phyloP scores from a whole-genome alignment of 2,113 vertebrate genomes.

The Solenodon paradoxus region DNA sequence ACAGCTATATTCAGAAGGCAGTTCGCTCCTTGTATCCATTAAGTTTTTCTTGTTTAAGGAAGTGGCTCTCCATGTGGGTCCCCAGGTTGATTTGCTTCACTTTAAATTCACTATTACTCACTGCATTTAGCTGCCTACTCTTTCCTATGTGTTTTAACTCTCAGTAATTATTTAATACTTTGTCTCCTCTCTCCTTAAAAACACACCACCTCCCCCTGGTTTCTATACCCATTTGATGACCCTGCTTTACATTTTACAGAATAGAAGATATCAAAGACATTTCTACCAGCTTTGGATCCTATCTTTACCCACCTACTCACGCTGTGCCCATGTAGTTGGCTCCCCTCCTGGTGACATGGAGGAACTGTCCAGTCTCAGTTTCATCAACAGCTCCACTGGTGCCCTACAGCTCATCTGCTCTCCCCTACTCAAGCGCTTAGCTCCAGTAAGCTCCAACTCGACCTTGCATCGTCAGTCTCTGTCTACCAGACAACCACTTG shows the following conservation, averaged over 20 bases:
- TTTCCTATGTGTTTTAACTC: neutral
- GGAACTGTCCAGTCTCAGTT: neutral
- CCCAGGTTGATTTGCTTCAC: neutral
- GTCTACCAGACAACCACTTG: neutral
- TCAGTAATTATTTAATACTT: neutral
- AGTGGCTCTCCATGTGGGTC: neutral
- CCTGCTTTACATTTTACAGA: neutral
- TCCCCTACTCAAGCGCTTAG: neutral
- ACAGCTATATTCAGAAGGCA: neutral
- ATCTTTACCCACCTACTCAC: neutral
- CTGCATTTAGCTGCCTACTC: no score
- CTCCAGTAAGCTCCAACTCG: no score
- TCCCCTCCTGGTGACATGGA: neutral
- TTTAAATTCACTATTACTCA: neutral
- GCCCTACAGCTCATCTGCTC: neutral
- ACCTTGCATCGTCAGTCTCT: neutral
- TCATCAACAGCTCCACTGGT: fast-evolving
- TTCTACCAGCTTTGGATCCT: neutral
- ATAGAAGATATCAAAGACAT: neutral
- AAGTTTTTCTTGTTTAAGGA: neutral
- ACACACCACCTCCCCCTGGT: fast-evolving
- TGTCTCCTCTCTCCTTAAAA: neutral
- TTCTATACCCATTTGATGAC: neutral
- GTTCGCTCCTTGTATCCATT: neutral
- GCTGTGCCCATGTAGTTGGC: fast-evolving